Conservation (phyloP, 1,140 invertebrate species). For the Radopholus similis region DNA sequence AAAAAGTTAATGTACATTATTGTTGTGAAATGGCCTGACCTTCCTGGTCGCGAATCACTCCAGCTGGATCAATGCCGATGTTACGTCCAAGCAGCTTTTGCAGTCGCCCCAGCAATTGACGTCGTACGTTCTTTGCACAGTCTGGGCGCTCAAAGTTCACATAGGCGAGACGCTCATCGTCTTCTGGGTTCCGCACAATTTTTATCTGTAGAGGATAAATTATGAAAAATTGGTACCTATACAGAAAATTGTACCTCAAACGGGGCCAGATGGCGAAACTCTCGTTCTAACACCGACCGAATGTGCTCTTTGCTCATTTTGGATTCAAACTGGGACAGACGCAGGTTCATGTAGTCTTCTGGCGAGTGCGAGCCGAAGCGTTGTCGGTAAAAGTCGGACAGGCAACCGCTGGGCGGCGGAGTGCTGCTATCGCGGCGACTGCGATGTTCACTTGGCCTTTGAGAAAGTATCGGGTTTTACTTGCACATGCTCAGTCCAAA, state of each 20-base stretch:
- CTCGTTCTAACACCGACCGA: constrained; percentile 31
- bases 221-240: not conserved
- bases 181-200: constrained; percentile 50
- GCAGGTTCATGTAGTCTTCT: constrained; percentile 47
- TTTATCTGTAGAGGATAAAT: constrained; percentile 39
- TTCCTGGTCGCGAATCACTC: constrained; percentile 49
- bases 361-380: constrained; percentile 48
- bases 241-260: constrained; percentile 37
- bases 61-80: constrained; percentile 42
- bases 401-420: constrained; percentile 16
- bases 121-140: constrained; percentile 42
- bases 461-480: not conserved
- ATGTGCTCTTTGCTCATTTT: constrained; percentile 44
- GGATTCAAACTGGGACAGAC: constrained; percentile 37
- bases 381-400: constrained; percentile 45
- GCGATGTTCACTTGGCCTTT: constrained; percentile 6
- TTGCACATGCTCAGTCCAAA: not conserved
- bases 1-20: constrained; percentile 16
- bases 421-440: constrained; percentile 19
- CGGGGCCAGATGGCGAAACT: constrained; percentile 38
- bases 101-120: constrained; percentile 27
- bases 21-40: too few species aligned
- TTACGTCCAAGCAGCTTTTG: constrained; percentile 33
- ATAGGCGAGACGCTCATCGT: constrained; percentile 46
- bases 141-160: constrained; percentile 43